Evolutionary conservation across 2,888 invertebrate species (phyloP).

Genomic region (Archaeoteleia sp.): DNA sequence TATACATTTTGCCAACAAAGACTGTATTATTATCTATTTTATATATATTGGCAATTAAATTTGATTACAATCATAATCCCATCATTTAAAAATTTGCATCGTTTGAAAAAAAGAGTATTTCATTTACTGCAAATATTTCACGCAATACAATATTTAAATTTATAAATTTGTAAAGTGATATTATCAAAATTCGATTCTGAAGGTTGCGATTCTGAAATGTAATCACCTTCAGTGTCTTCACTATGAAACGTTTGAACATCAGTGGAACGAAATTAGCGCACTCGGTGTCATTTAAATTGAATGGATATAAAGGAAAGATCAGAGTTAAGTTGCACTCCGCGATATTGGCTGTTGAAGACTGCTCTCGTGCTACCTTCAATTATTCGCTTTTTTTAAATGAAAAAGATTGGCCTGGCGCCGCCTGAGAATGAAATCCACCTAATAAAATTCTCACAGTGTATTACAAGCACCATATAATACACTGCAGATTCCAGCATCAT

Average conservation of each 20-base stretch:
- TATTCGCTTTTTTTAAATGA: constrained; percentile 41
- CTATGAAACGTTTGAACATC: constrained; percentile 51
- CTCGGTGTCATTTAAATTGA: constrained; percentile 69
- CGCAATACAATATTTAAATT: too few species aligned
- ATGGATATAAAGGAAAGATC: constrained; percentile 67
- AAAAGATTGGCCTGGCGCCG: constrained; percentile 24
- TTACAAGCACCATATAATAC: constrained; percentile 12
- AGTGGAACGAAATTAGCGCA: constrained; percentile 62
- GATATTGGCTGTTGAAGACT: constrained; percentile 68
- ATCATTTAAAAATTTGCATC: too few species aligned
- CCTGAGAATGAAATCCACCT: constrained; percentile 57
- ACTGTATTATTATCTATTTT: too few species aligned
- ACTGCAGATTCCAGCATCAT: constrained; percentile 9
- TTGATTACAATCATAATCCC: too few species aligned
- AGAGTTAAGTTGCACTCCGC: constrained; percentile 66
- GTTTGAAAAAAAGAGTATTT: too few species aligned
- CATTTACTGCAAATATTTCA: too few species aligned
- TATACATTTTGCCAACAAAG: too few species aligned
- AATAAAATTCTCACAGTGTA: constrained; percentile 61
- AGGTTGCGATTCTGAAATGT: too few species aligned
- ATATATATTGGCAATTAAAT: too few species aligned
- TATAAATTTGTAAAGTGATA: too few species aligned
- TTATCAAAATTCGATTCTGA: too few species aligned
- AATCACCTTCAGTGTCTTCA: not conserved
- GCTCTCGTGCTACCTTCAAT: constrained; percentile 39